These are phyloP conservation scores for Irena cyanogastra DNA, from an alignment of 2,113 vertebrate species.

Conservation along the genomic window DNA sequence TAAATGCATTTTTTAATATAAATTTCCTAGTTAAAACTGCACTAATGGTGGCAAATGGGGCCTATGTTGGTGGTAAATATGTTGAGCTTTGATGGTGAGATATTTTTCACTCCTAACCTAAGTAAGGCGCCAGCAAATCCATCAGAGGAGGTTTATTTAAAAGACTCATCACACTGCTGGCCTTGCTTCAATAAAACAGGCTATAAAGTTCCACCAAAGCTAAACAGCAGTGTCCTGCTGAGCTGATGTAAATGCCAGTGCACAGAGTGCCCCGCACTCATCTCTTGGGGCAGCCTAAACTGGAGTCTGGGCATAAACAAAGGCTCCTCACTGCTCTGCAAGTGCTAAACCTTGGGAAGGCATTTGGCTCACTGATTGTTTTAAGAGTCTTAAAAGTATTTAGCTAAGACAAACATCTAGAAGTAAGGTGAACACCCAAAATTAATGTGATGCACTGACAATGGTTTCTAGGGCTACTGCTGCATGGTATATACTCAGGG, in stretches of 20 bases:
- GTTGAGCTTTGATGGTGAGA: background rate
- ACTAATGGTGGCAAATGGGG: background rate
- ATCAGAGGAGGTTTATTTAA: background rate
- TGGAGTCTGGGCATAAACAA: background rate
- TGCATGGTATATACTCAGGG: background rate
- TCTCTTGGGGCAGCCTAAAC: background rate
- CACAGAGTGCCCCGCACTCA: rapidly evolving
- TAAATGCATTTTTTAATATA: background rate
- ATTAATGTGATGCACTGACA: background rate
- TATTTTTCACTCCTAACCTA: background rate
- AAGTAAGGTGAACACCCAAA: background rate
- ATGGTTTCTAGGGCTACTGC: background rate
- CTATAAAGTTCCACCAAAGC: background rate
- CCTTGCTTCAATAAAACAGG: background rate
- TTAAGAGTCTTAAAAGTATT: background rate
- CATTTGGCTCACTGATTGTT: background rate
- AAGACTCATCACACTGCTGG: background rate
- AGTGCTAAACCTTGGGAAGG: background rate
- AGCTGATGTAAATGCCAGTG: background rate
- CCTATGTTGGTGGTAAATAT: background rate
- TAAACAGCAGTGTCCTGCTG: background rate
- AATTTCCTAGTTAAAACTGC: background rate
- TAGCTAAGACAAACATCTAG: background rate
- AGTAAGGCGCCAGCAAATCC: background rate
- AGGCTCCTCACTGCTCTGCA: background rate